Evolutionary conservation across 2,888 invertebrate genomes (phyloP).

Genomic region (Dendrolimus pini): DNA sequence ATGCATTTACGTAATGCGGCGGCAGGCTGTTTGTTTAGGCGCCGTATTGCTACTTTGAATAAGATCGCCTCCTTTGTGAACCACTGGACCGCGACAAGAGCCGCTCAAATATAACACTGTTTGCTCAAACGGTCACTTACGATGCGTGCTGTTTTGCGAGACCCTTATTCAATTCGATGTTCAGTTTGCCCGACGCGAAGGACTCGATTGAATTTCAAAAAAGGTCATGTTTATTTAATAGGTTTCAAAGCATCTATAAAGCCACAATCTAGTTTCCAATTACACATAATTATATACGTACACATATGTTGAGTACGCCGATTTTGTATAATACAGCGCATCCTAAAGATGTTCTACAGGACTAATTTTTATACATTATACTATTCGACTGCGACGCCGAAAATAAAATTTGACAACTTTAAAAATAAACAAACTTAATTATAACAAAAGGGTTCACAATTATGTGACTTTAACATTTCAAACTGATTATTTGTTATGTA

Average conservation of each 20-base stretch:
- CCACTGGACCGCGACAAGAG: constrained; percentile 16
- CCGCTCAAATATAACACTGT: not conserved
- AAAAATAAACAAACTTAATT: too few species aligned
- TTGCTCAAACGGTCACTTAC: not conserved
- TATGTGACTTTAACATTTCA: too few species aligned
- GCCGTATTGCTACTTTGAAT: constrained; percentile 67
- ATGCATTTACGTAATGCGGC: constrained; percentile 44
- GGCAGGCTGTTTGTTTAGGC: constrained; percentile 54
- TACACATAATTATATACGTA: too few species aligned
- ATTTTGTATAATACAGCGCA: too few species aligned
- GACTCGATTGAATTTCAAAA: not conserved
- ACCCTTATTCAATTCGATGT: not conserved
- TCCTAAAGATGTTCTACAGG: too few species aligned
- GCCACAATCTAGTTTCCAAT: too few species aligned
- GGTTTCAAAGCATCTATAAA: not conserved
- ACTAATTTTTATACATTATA: too few species aligned
- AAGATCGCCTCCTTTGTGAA: constrained; percentile 42
- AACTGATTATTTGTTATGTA: too few species aligned
- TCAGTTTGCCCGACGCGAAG: not conserved
- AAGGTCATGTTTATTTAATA: not conserved
- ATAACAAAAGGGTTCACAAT: too few species aligned
- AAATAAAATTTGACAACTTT: too few species aligned
- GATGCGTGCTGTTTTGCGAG: not conserved
- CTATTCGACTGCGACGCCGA: too few species aligned
- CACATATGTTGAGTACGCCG: too few species aligned